Conservation (phyloP, 2,797 vertebrate species). For the Gambusia yucatana region DNA sequence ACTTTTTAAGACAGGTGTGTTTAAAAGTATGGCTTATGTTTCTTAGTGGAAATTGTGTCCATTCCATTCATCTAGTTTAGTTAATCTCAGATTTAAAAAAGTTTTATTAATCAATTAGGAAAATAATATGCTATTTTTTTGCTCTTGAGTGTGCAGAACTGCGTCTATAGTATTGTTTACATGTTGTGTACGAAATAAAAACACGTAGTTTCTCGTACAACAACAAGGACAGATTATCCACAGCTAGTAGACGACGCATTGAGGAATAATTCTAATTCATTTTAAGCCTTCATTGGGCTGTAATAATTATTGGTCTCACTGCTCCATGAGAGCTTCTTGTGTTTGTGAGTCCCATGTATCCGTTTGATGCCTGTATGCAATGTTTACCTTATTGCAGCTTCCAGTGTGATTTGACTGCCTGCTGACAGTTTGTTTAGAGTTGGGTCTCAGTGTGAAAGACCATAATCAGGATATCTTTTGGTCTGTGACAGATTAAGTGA, state of each 20-base stretch:
- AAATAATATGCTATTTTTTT: background rate
- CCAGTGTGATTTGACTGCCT: slow-evolving; percentile 36
- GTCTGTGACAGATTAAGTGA: slow-evolving; percentile 59
- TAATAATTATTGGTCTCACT: slow-evolving; percentile 26
- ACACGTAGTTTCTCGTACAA: background rate
- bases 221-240: background rate
- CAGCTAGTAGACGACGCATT: background rate
- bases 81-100: background rate
- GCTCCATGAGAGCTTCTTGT: slow-evolving; percentile 10
- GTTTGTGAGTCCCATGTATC: slow-evolving; percentile 20
- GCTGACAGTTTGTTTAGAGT: slow-evolving; percentile 58
- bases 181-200: background rate
- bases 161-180: background rate
- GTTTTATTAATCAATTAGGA: background rate
- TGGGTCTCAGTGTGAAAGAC: slow-evolving; percentile 43
- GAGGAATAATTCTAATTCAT: background rate
- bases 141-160: background rate
- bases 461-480: slow-evolving; percentile 54
- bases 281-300: background rate
- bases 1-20: background rate
- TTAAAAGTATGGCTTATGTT: background rate
- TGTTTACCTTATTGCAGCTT: slow-evolving; percentile 52
- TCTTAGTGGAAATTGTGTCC: background rate
- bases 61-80: background rate
- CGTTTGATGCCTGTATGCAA: slow-evolving; percentile 43